Percentiles rank a stretch among this genome's conserved stretches.
Evolutionary conservation across 2,113 vertebrate genomes (phyloP).

Genomic region (Grammatotria lemairii): DNA sequence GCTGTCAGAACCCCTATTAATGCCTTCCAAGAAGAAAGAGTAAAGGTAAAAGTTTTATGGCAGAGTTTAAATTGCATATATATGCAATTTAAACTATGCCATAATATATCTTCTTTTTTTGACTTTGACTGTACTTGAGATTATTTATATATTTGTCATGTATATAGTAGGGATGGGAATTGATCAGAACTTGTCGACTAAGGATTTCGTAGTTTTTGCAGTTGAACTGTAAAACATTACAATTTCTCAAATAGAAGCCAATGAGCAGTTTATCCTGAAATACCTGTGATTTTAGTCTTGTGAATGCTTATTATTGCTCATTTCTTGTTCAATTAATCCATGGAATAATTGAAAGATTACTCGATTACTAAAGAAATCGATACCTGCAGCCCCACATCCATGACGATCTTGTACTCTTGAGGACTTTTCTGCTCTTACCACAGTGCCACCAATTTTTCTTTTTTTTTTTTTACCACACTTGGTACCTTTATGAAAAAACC

Average conservation of each 20-base stretch:
- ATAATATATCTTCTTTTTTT: not conserved
- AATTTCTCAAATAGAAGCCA: not conserved
- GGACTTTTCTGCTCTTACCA: not conserved
- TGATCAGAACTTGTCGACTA: not conserved
- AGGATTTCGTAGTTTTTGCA: not conserved
- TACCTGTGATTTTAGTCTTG: not conserved
- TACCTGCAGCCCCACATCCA: not conserved
- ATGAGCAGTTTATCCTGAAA: not conserved
- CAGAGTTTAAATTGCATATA: not conserved
- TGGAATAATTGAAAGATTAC: not conserved
- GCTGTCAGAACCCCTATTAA: not conserved
- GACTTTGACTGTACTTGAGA: not conserved
- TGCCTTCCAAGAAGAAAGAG: not conserved
- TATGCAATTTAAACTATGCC: not conserved
- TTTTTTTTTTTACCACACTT: not conserved
- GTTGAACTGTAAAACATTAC: not conserved
- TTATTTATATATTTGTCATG: not conserved
- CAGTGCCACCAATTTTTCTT: not conserved
- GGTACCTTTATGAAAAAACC: rapidly evolving
- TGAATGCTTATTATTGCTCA: not conserved
- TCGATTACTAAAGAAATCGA: not conserved
- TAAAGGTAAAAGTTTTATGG: not conserved
- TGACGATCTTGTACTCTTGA: rapidly evolving
- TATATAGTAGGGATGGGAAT: not conserved
- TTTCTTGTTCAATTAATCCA: not conserved